Conservation (phyloP, 1,140 invertebrate genomes). For the Drosophila leontia region DNA sequence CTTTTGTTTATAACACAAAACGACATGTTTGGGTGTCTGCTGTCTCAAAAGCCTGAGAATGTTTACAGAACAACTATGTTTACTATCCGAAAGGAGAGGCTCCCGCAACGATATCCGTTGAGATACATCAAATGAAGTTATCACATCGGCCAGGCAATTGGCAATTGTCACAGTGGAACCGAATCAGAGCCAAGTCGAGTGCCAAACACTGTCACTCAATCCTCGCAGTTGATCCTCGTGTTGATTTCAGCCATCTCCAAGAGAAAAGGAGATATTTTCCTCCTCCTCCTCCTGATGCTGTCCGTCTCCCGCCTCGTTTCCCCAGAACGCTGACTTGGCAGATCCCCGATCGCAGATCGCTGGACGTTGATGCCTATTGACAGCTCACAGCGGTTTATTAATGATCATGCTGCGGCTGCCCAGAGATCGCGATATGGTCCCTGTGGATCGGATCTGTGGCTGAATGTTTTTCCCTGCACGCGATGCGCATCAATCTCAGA, state of each 20-base stretch:
- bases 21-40: constrained; percentile 58
- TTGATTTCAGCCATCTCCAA: constrained; percentile 39
- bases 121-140: constrained; percentile 62
- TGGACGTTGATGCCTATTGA: constrained; percentile 82
- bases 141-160: constrained; percentile 50
- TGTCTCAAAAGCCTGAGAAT: constrained; percentile 60
- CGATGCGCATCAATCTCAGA: constrained; percentile 78
- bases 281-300: not conserved
- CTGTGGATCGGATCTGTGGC: constrained; percentile 15
- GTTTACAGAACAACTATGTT: constrained; percentile 61
- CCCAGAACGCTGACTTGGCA: constrained; percentile 4
- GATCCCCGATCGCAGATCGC: constrained; percentile 45
- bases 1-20: constrained; percentile 74
- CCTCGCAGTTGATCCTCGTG: constrained; percentile 40
- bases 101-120: constrained; percentile 41
- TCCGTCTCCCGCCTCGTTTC: not conserved
- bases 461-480: constrained; percentile 50
- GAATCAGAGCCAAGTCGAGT: constrained; percentile 66
- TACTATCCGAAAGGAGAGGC: constrained; percentile 8
- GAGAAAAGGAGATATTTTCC: constrained; percentile 7
- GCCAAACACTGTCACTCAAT: constrained; percentile 71
- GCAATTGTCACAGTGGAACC: constrained; percentile 68
- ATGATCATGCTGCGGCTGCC: constrained; percentile 78
- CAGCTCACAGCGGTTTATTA: constrained; percentile 84
- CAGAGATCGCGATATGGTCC: constrained; percentile 34